Base-by-base conservation (phyloP, 1,140 invertebrate species). In the Phthorimaea operculella region DNA sequence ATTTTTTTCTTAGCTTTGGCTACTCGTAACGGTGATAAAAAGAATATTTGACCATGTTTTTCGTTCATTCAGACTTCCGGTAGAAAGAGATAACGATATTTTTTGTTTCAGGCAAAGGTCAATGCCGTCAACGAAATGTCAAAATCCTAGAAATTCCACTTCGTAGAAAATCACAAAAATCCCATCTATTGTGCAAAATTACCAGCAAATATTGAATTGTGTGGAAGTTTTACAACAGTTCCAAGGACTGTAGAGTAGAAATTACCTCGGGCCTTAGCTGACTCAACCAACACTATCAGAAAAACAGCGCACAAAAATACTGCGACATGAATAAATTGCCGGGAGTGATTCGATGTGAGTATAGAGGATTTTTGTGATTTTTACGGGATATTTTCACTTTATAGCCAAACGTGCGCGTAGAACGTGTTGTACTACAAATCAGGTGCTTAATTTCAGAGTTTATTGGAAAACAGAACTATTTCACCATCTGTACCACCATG, bases 391-490 rank as follows among this genome's bases (percentile, higher is more conserved):
- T 39, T 39, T 28, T 28, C 21, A 28, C 21, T 28, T 39, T 39
- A n/a, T 5, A 39, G 36, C 10, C 3, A 2, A 39, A 39, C 36
- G 36, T 39, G 10, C 36, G 36, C 36, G 36, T 39, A 39, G 36
- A 39, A 39, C 10, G 36, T 39, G 36, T 39, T 39, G n/a, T 33
- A 58, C 18, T 65, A 69, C 60, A 69, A 57, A 59, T 56, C 61
- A 61, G 56, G 49, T 58, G 68, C 62, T 71, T 70, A 60, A 69
- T 81, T 79, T 77, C 75, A 82, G 74, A 79, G 65, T 68, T 70
- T 60, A 65, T 70, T 76, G 66, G 68, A 69, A 65, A 58, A 63
- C 66, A 60, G 66, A 68, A 70, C 63, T 72, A 62, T 68, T 63
- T 60, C 64, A 51, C 59, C 64, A 51, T 55, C 50, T 59, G 54